Conservation (phyloP, 2,888 invertebrate species). For the Gryllus longicercus region DNA sequence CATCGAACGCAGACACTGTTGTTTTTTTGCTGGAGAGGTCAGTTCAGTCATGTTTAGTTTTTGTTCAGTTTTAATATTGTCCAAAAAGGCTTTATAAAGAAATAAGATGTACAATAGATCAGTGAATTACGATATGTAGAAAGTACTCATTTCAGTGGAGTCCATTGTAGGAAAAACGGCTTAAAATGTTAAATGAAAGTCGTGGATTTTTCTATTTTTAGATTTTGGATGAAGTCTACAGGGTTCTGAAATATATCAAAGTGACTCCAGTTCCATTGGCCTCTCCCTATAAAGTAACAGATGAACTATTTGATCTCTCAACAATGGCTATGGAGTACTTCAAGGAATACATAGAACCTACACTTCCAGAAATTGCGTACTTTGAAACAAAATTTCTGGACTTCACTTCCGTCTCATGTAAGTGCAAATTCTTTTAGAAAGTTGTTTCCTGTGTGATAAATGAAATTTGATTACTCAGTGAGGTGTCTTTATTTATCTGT, state of each 20-base stretch:
- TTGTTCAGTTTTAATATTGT: background rate
- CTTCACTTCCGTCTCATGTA: conserved; percentile 51
- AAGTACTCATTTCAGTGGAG: too few species aligned
- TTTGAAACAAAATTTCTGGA: conserved; percentile 82
- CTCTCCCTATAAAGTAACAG: conserved; percentile 87
- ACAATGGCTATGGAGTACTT: conserved; percentile 99
- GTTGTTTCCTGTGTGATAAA: too few species aligned
- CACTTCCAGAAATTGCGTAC: conserved; percentile 82
- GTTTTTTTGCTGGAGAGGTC: conserved; percentile 93
- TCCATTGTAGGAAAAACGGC: too few species aligned
- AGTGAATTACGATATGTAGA: background rate
- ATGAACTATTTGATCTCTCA: conserved; percentile 89
- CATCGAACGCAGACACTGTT: conserved; percentile 87
- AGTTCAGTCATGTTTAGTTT: conserved; percentile 40
- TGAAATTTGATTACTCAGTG: too few species aligned
- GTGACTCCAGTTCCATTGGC: conserved; percentile 70
- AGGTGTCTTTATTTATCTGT: too few species aligned
- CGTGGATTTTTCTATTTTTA: conserved; percentile 44
- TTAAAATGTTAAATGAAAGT: background rate
- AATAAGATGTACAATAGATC: too few species aligned
- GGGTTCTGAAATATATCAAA: conserved; percentile 79
- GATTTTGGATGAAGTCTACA: conserved; percentile 88
- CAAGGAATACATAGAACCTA: conserved; percentile 88
- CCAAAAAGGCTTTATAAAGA: too few species aligned
- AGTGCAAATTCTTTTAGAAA: background rate